Percentiles rank a stretch among this genome's conserved stretches.
phyloP scores from a whole-genome alignment of 2,888 invertebrate species.

The Drosophila sordidula region DNA sequence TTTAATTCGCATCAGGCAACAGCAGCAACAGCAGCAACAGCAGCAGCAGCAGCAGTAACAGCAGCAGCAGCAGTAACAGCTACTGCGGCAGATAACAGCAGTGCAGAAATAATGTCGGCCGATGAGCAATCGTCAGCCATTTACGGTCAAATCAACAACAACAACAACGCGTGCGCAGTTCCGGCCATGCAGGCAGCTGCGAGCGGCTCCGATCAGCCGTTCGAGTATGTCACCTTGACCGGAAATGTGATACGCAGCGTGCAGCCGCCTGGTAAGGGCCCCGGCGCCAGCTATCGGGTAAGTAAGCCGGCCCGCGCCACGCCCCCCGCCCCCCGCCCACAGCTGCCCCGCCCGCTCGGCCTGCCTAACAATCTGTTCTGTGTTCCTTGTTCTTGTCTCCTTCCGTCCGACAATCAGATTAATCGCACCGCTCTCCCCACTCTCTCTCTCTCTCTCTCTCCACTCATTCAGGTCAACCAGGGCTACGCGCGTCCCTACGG shows the following conservation, averaged over 20 bases:
- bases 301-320: conserved; percentile 37
- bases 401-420: background rate
- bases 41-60: conserved; percentile 48
- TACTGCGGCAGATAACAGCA: conserved; percentile 30
- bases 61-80: conserved; percentile 45
- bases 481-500: conserved; percentile 84
- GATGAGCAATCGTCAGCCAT: conserved; percentile 70
- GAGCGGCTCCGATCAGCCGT: conserved; percentile 74
- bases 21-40: conserved; percentile 51
- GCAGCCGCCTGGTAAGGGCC: conserved; percentile 85
- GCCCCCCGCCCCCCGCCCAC: background rate
- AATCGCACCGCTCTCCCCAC: background rate
- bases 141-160: conserved; percentile 55
- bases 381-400: conserved; percentile 18
- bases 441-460: background rate
- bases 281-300: conserved; percentile 83
- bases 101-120: conserved; percentile 56
- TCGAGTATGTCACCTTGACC: conserved; percentile 84
- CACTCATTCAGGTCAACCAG: conserved; percentile 80
- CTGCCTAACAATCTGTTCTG: conserved; percentile 5
- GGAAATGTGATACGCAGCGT: conserved; percentile 85
- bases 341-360: background rate
- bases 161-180: conserved; percentile 48
- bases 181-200: conserved; percentile 42
- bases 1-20: conserved; percentile 82